phyloP scores from a whole-genome alignment of 2,888 invertebrate genomes.

The Sarcophaga rosellei region DNA sequence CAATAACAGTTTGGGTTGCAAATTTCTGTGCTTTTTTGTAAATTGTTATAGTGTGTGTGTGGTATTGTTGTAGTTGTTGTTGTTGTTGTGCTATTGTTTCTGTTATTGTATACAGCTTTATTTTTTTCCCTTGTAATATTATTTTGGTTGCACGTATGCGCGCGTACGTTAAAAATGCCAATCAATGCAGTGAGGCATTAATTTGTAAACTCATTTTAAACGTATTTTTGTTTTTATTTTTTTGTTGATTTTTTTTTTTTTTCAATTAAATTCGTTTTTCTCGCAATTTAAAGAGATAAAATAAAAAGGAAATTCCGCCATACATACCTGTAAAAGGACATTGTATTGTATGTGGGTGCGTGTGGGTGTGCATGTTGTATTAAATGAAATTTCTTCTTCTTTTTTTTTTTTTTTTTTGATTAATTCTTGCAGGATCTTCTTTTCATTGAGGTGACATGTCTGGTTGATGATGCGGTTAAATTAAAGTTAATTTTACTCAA shows the following conservation, averaged over 20 bases:
- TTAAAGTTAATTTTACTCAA: slow-evolving; percentile 62
- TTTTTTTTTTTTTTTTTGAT: no score
- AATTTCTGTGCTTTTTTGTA: background rate
- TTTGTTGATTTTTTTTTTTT: background rate
- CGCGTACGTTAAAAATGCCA: slow-evolving; percentile 70
- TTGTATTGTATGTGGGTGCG: background rate
- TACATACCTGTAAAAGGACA: background rate
- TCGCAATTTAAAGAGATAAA: background rate
- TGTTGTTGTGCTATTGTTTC: background rate
- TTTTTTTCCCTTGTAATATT: background rate
- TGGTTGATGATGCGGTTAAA: slow-evolving; percentile 61
- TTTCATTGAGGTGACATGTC: slow-evolving; percentile 57
- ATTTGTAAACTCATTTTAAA: slow-evolving; percentile 71
- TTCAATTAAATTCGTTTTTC: slow-evolving; percentile 23
- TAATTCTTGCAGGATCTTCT: slow-evolving; percentile 30
- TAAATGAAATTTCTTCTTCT: background rate
- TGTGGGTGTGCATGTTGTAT: background rate
- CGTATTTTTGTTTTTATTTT: slow-evolving; percentile 17
- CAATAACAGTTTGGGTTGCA: slow-evolving; percentile 31
- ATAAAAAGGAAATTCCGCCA: background rate
- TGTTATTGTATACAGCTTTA: background rate
- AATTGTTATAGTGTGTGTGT: background rate
- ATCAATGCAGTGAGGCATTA: slow-evolving; percentile 79
- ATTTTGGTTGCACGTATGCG: slow-evolving; percentile 49
- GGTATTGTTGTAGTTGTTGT: background rate